phyloP scores from a whole-genome alignment of 2,797 vertebrate genomes.

The Limosa lapponica region DNA sequence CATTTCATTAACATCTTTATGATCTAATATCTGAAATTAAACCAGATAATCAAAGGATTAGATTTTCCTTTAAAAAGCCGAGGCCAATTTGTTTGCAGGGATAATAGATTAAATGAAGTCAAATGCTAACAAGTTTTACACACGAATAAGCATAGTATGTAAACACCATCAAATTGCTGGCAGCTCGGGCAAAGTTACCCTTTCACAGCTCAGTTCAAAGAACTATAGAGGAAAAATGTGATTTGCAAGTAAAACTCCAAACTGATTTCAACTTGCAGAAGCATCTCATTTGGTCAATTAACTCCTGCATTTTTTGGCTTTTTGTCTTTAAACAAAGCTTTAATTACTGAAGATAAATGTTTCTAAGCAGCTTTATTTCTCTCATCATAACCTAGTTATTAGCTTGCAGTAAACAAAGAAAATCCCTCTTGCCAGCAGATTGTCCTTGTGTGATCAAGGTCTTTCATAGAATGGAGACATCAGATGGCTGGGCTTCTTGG shows the following conservation, averaged over 20 bases:
- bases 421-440: not conserved
- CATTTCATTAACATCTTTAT: not conserved
- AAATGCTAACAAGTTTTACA: not conserved
- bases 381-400: not conserved
- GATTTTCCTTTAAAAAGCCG: slow-evolving; percentile 31
- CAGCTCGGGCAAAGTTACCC: not conserved
- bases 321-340: slow-evolving; percentile 24
- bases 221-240: not conserved
- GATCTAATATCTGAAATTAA: slow-evolving; percentile 25
- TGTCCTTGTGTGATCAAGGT: not conserved
- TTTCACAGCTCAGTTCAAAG: not conserved
- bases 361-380: slow-evolving; percentile 10
- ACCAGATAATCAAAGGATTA: not conserved
- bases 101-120: slow-evolving; percentile 4
- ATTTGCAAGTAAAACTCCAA: slow-evolving; percentile 13
- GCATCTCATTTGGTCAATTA: slow-evolving; percentile 20
- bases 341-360: slow-evolving; percentile 23
- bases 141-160: not conserved
- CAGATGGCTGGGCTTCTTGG: not conserved
- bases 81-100: not conserved
- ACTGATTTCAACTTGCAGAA: slow-evolving; percentile 27
- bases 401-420: not conserved
- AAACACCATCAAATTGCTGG: not conserved
- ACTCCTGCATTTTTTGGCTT: slow-evolving; percentile 18
- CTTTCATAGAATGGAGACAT: not conserved